These are phyloP conservation scores for Syrmaticus mikado DNA, from an alignment of 2,113 vertebrate genomes.

Conservation along the genomic window DNA sequence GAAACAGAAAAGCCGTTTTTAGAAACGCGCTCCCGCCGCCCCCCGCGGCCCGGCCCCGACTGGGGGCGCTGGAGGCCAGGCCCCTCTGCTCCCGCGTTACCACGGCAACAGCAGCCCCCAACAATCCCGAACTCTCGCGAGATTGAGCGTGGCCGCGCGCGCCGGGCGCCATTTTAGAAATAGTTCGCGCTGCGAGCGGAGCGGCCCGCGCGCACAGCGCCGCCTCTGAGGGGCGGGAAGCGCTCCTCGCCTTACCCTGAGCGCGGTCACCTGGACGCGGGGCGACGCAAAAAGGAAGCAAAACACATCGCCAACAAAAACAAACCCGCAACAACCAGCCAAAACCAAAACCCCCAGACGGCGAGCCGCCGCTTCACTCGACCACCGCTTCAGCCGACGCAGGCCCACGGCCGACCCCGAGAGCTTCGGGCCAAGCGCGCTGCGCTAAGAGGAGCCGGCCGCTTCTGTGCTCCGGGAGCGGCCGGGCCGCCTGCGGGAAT, in stretches of 20 bases:
- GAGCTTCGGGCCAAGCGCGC: fast-evolving
- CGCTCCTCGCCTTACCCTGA: fast-evolving
- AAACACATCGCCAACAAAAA: not conserved
- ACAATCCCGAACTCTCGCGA: not conserved
- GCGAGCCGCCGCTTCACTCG: not conserved
- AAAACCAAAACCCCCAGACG: not conserved
- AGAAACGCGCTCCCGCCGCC: not conserved
- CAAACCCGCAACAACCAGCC: not conserved
- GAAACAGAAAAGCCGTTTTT: not conserved
- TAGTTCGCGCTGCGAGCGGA: fast-evolving
- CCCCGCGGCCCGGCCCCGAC: not conserved
- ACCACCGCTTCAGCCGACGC: fast-evolving
- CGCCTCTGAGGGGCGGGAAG: too few relatives aligned
- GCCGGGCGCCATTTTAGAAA: not conserved
- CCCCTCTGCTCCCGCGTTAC: constrained; percentile 11
- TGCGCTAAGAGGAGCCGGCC: not conserved
- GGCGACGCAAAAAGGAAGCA: fast-evolving
- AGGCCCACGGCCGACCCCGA: too few relatives aligned
- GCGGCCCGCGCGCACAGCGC: too few relatives aligned
- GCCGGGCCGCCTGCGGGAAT: not conserved
- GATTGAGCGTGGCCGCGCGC: not conserved
- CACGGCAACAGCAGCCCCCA: not conserved
- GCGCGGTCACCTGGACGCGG: too few relatives aligned
- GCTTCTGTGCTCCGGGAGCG: not conserved
- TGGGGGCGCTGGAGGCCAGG: not conserved